These are phyloP conservation scores for Acanthiza pusilla DNA, from an alignment of 2,797 vertebrate genomes.

Conservation along the genomic window DNA sequence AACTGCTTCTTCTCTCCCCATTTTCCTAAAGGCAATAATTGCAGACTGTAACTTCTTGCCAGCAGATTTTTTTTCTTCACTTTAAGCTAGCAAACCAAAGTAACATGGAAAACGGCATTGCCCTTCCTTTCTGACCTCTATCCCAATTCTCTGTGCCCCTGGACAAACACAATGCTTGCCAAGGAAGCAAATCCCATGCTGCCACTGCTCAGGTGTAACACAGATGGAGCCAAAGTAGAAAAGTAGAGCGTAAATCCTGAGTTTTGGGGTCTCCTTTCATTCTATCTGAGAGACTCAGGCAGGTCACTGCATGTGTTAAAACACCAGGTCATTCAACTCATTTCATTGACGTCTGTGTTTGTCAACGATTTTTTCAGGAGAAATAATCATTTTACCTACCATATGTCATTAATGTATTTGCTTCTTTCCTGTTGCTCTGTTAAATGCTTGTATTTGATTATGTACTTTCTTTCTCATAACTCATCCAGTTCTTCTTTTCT, in stretches of 20 bases:
- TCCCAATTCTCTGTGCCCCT: not conserved
- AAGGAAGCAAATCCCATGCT: not conserved
- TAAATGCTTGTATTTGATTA: constrained; percentile 19
- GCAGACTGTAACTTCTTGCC: not conserved
- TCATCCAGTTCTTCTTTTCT: constrained; percentile 20
- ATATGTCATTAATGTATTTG: constrained; percentile 10
- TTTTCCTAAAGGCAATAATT: not conserved
- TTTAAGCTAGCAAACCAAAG: not conserved
- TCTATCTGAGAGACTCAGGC: not conserved
- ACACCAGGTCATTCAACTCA: not conserved
- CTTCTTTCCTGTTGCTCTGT: constrained; percentile 21
- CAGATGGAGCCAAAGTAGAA: not conserved
- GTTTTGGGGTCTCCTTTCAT: not conserved
- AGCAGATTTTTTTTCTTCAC: not conserved
- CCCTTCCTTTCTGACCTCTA: not conserved
- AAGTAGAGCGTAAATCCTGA: not conserved
- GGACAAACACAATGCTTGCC: not conserved
- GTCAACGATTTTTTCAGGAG: not conserved
- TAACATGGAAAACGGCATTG: accelerated
- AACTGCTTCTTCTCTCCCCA: not conserved
- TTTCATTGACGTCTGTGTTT: not conserved
- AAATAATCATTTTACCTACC: not conserved
- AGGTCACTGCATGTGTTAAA: not conserved
- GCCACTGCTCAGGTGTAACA: not conserved
- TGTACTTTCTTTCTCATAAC: not conserved